A percentile compares a stretch with the other conserved stretches of the same genome.
Evolutionary conservation across 1,140 invertebrate genomes (phyloP).

Genomic region (Micrasema minimum): DNA sequence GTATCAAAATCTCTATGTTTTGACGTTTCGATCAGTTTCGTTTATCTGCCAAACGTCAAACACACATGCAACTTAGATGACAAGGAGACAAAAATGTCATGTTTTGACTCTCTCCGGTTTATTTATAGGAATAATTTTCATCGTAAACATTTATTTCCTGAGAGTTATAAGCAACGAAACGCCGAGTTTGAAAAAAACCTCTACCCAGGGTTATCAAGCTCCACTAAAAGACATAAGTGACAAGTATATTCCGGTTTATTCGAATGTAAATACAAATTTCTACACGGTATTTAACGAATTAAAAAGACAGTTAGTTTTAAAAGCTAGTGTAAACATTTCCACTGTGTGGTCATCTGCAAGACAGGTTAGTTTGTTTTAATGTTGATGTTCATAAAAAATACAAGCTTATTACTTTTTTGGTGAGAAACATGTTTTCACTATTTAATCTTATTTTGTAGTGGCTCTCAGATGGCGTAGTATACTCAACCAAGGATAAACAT

Average conservation of each 20-base stretch:
- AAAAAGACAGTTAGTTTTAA: slow-evolving; percentile 56
- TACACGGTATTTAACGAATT: slow-evolving; percentile 60
- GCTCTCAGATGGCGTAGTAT: slow-evolving; percentile 74
- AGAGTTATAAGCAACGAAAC: slow-evolving; percentile 59
- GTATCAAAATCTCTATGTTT: no score
- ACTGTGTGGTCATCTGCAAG: slow-evolving; percentile 61
- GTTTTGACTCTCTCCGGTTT: slow-evolving; percentile 45
- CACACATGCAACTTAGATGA: slow-evolving; percentile 38
- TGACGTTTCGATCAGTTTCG: slow-evolving; percentile 32
- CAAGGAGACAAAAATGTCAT: slow-evolving; percentile 45
- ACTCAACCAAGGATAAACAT: slow-evolving; percentile 71
- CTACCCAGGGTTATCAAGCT: slow-evolving; percentile 55
- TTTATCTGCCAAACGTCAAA: slow-evolving; percentile 41
- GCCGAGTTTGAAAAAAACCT: slow-evolving; percentile 44
- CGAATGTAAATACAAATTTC: slow-evolving; percentile 60
- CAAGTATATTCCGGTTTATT: slow-evolving; percentile 59
- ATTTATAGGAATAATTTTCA: slow-evolving; percentile 55
- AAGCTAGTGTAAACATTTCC: slow-evolving; percentile 57
- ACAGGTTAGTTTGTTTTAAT: slow-evolving; percentile 56
- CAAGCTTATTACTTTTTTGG: no score
- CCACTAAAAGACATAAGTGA: slow-evolving; percentile 52
- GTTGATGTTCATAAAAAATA: no score
- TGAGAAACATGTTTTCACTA: no score
- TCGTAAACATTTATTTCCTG: slow-evolving; percentile 62
- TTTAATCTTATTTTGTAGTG: slow-evolving; percentile 68